Base-by-base conservation (phyloP, 2,113 vertebrate species). In the Cephalopterus ornatus region DNA sequence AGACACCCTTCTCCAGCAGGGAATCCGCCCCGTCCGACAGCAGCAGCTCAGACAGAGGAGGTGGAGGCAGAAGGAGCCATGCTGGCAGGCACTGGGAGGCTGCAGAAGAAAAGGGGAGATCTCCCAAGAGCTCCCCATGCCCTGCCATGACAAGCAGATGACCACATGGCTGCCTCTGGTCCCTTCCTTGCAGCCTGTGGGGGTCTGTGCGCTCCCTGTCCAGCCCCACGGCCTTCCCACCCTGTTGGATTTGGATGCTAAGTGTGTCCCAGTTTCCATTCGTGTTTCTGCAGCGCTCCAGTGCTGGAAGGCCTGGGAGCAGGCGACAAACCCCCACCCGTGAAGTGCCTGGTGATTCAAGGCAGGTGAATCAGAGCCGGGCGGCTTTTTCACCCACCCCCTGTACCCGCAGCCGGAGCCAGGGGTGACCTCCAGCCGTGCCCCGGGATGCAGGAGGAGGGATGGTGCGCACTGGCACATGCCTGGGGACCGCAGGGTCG, bases 151-250 rank as follows among this genome's bases (percentile, higher is more conserved):
- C 1, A 3, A 16, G 49, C 3, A 16, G 49, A 53, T 59, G 83
- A 73, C 14, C 8, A 8, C 0, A 0, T 4, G 50, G 42, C 65
- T 58, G 65, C 46, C 24, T 58, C 66, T 77, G 39, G 26, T 35
- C 33, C 75, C 35, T 41, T 68, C 47, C 47, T 53, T 0, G 0
- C 37, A 52, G 58, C 53, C 28, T 0, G 0, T 1, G 14, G 47
- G 9, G 26, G 6, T 46, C 62, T 0, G 0, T 19, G 52, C 8
- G 20, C 50, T 68, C 72, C 14, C 23, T 82, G 37, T 37, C 28
- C 50, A 68, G 32, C 67, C 46, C 62, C 18, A 27, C 0, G 0
- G 33, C 42, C 39, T 86, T 55, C 53, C 68, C 72, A 65, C 33
- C 33, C 76, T 15, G 26, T 1, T 6, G 37, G 37, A 47, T 85